These are phyloP conservation scores for Callithrix jacchus DNA, from an alignment of 2,113 vertebrate genomes.

Conservation along the genomic window DNA sequence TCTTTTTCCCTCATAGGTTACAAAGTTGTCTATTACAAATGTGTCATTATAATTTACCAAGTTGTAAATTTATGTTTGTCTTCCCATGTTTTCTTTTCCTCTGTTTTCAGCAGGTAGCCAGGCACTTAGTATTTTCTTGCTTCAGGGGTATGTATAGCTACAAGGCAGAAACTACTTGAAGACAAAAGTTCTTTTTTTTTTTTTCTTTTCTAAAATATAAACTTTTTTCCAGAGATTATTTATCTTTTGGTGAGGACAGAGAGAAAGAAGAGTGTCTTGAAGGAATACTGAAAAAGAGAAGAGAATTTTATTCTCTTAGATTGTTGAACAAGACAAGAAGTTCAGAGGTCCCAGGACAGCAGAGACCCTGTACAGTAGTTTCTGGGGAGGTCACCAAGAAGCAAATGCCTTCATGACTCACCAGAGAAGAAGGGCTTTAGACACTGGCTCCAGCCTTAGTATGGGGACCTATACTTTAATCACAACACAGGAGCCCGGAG, in stretches of 20 bases:
- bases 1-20: background rate
- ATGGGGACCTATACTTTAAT: background rate
- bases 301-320: background rate
- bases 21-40: background rate
- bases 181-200: background rate
- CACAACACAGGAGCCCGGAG: background rate
- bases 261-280: background rate
- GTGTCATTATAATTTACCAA: background rate
- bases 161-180: conserved; percentile 1
- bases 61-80: background rate
- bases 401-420: background rate
- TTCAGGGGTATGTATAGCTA: background rate
- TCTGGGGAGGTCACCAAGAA: background rate
- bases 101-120: background rate
- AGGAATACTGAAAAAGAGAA: background rate
- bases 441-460: background rate
- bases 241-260: background rate
- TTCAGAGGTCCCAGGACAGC: background rate
- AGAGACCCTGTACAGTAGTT: background rate
- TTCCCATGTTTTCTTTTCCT: background rate
- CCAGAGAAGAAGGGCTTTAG: background rate
- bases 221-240: background rate
- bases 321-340: background rate
- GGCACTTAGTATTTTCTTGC: background rate
- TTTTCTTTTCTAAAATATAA: background rate